These are phyloP conservation scores for Caradrina clavipalpis DNA, from an alignment of 2,888 invertebrate species.

Conservation along the genomic window DNA sequence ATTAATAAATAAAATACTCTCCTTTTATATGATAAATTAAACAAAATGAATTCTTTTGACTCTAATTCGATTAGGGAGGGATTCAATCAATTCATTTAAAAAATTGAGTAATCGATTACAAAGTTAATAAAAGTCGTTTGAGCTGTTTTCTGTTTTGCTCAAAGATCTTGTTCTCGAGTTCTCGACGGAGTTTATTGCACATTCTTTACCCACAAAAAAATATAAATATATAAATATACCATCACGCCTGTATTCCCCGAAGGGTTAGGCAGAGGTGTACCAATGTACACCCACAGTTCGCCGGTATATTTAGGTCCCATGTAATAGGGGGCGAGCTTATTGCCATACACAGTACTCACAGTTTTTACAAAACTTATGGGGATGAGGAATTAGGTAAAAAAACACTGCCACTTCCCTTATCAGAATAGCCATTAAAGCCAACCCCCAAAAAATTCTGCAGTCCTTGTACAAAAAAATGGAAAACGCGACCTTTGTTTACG, in stretches of 20 bases:
- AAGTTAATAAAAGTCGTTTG: constrained; percentile 33
- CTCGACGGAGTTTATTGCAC: constrained; percentile 30
- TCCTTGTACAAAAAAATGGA: constrained; percentile 38
- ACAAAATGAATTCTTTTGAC: background rate
- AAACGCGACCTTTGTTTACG: constrained; percentile 50
- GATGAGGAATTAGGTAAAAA: too few species aligned
- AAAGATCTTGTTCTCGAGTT: constrained; percentile 24
- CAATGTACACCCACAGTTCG: too few species aligned
- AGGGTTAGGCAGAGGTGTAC: too few species aligned
- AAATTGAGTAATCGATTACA: constrained; percentile 20
- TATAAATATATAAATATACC: too few species aligned
- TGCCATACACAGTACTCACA: too few species aligned
- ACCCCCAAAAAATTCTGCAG: constrained; percentile 25
- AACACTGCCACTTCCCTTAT: background rate
- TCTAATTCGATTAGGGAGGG: constrained; percentile 16
- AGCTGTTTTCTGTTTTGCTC: constrained; percentile 23
- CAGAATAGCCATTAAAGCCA: constrained; percentile 24
- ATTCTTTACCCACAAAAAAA: too few species aligned
- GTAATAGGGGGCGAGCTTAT: too few species aligned
- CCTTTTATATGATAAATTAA: background rate
- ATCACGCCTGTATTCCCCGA: too few species aligned
- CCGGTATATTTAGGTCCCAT: too few species aligned
- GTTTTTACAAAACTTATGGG: background rate
- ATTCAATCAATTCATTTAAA: constrained; percentile 22
- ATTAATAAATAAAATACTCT: background rate